Conservation (phyloP, 2,797 vertebrate species). For the Lacerta agilis region DNA sequence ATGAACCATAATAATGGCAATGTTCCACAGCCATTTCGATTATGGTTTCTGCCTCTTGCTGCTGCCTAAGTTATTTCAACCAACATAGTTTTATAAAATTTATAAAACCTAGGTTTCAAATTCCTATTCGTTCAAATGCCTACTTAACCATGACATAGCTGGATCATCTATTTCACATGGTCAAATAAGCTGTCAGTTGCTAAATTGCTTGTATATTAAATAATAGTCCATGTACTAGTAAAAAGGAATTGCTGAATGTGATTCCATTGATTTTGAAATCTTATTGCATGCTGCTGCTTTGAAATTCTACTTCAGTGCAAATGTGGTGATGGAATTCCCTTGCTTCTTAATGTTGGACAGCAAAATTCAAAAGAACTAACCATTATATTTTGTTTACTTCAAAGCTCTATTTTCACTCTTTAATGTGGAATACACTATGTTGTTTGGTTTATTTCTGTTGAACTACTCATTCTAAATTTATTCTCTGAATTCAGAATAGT, state of each 20-base stretch:
- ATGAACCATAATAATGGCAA: conserved; percentile 37
- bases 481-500: not conserved
- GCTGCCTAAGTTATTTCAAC: conserved; percentile 13
- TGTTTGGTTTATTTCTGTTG: not conserved
- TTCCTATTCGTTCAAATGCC: not conserved
- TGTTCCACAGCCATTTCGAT: conserved; percentile 54
- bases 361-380: conserved; percentile 56
- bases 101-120: not conserved
- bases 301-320: conserved; percentile 70
- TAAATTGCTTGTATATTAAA: not conserved
- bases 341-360: conserved; percentile 65
- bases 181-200: not conserved
- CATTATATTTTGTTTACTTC: conserved; percentile 60
- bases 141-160: not conserved
- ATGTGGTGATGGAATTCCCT: conserved; percentile 72
- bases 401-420: conserved; percentile 39
- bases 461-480: not conserved
- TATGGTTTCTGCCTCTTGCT: conserved; percentile 22
- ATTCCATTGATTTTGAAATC: conserved; percentile 66
- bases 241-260: conserved; percentile 16
- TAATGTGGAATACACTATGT: not conserved
- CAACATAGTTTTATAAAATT: not conserved
- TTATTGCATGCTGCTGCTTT: conserved; percentile 58
- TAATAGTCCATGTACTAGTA: not conserved
- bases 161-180: not conserved